These are phyloP conservation scores for Diplodus sargus DNA, from an alignment of 2,797 vertebrate species.

Conservation along the genomic window DNA sequence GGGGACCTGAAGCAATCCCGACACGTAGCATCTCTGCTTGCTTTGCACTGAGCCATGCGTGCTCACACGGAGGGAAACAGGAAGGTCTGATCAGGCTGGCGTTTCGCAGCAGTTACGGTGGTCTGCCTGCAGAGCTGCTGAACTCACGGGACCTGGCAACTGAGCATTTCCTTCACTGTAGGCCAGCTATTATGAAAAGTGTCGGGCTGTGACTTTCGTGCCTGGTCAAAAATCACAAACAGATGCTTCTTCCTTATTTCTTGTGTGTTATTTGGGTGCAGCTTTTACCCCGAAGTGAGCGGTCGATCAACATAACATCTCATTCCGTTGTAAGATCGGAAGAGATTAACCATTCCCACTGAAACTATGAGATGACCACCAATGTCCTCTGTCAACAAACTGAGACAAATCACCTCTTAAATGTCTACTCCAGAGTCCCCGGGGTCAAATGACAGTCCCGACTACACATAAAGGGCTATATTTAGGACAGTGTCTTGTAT, in stretches of 20 bases:
- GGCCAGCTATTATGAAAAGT: conserved; percentile 38
- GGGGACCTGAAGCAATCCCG: conserved; percentile 57
- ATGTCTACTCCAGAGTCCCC: conserved; percentile 59
- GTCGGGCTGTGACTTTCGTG: neutral
- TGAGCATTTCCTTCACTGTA: conserved; percentile 54
- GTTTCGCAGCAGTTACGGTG: conserved; percentile 66
- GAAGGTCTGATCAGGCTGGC: conserved; percentile 70
- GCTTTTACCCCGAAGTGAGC: neutral
- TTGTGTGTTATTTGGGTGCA: conserved; percentile 3
- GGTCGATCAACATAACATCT: conserved; percentile 10
- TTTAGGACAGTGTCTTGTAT: conserved; percentile 76
- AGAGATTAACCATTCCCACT: conserved; percentile 15
- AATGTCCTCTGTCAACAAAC: conserved; percentile 61
- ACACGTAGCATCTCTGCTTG: conserved; percentile 79
- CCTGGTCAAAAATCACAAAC: conserved; percentile 41
- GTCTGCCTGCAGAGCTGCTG: conserved; percentile 56
- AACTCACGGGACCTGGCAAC: conserved; percentile 45
- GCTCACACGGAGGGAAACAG: conserved; percentile 64
- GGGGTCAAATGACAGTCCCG: conserved; percentile 67
- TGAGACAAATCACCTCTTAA: conserved; percentile 70
- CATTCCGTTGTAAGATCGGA: conserved; percentile 10
- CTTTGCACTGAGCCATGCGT: conserved; percentile 77
- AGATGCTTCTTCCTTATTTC: conserved; percentile 45
- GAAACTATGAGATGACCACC: conserved; percentile 40
- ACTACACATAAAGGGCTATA: conserved; percentile 72